Base-by-base conservation (phyloP, 2,888 invertebrate genomes). In the Heliconius erato region DNA sequence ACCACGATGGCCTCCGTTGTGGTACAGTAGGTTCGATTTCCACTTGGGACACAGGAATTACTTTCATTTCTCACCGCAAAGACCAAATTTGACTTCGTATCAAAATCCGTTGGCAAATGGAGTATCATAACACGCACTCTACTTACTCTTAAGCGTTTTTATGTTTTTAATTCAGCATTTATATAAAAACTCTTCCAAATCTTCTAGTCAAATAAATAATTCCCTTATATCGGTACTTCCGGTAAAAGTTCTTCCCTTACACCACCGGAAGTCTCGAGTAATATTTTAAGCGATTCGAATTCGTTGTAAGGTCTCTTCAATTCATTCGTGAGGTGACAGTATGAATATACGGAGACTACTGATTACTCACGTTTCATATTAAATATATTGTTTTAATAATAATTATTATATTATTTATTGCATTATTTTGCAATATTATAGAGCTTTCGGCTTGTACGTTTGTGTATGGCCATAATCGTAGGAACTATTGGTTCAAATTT, bases 241-340 rank as follows among this genome's bases (percentile, higher is more conserved):
- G 65, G 11, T 12, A 23, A 67, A 49, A 78, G 79, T 35, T 86
- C 82, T 32, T 87, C 12, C 35, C 81, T 88, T 86, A 76, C 0
- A 54, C 84, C 89, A 71, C 67, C 49, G 72, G 35, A 84, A 72
- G 76, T 78, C 81, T 49, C 84, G 86, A 91, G 93, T 92, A 92
- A 94, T 94, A 93, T 93, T 93, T 94, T 93, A 94, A 94, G 92
- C 91, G 91, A 89, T 89, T 88, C 89, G 89, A 91, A 91, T 92
- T 93, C 91, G 91, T 81, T 81, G 83, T 81, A 81, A 83, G 87
- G 87, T 87, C 88, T 88, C 87, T 87, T 88, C 79, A 88, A 87
- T 87, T 86, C 86, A 85, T 83, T 82, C 71, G 69, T 83, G 84
- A 82, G 80, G 79, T 82, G 84, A 85, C 85, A 82, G 77, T 79